Conservation (phyloP, 2,113 vertebrate genomes). For the Anolis sagrei region DNA sequence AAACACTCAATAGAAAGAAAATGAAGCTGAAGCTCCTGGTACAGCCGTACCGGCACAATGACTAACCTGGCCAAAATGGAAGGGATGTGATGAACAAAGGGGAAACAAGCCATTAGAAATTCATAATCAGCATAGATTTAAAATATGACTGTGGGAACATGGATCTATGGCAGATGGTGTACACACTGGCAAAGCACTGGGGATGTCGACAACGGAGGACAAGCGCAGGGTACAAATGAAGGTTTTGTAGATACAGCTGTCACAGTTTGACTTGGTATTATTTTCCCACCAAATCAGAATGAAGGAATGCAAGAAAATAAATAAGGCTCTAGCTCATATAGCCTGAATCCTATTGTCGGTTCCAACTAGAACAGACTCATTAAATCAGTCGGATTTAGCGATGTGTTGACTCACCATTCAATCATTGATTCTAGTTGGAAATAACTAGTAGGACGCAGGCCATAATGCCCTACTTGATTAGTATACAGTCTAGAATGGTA, state of each 20-base stretch:
- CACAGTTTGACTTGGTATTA: neutral
- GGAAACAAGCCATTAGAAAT: neutral
- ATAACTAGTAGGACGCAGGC: too few relatives aligned
- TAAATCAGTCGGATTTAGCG: too few relatives aligned
- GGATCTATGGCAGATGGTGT: neutral
- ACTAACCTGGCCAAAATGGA: neutral
- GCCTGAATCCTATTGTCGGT: too few relatives aligned
- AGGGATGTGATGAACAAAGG: neutral
- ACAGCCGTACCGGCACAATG: too few relatives aligned
- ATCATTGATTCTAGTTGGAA: too few relatives aligned
- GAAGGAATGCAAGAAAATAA: neutral
- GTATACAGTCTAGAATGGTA: too few relatives aligned
- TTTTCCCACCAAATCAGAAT: too few relatives aligned
- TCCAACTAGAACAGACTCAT: too few relatives aligned
- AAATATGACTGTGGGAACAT: rapidly evolving
- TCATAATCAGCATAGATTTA: neutral
- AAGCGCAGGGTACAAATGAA: neutral
- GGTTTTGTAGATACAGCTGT: neutral
- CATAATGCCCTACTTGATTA: too few relatives aligned
- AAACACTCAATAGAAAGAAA: too few relatives aligned
- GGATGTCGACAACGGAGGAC: neutral
- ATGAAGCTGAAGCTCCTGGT: too few relatives aligned
- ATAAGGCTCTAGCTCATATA: neutral
- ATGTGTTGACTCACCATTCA: too few relatives aligned
- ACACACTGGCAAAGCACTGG: neutral